Evolutionary conservation across 2,888 invertebrate species (phyloP).

Genomic region (Aspidiotus destructor): DNA sequence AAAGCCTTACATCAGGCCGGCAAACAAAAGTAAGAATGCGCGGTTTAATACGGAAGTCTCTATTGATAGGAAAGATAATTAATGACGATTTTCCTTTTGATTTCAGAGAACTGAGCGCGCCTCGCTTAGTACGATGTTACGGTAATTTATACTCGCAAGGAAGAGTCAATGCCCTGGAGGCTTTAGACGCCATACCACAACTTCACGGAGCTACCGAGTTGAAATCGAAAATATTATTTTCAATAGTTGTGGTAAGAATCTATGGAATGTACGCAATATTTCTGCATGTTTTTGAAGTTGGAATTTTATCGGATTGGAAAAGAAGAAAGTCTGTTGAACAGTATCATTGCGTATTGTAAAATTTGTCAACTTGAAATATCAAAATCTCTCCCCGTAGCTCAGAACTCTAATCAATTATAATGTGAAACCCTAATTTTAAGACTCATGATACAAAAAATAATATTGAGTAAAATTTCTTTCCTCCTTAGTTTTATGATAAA

Average conservation of each 20-base stretch:
- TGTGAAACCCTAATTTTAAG: too few species aligned
- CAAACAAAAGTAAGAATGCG: neutral
- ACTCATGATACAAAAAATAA: too few species aligned
- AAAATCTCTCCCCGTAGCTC: too few species aligned
- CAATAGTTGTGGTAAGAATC: constrained; percentile 79
- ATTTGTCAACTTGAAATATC: too few species aligned
- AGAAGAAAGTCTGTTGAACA: too few species aligned
- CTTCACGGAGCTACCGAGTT: constrained; percentile 75
- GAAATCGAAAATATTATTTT: constrained; percentile 90
- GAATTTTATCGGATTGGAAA: too few species aligned
- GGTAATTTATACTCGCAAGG: constrained; percentile 75
- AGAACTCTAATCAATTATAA: too few species aligned
- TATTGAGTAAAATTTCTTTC: too few species aligned
- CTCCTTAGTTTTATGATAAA: too few species aligned
- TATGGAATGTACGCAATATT: neutral
- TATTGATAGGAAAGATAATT: too few species aligned
- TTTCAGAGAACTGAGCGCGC: constrained; percentile 44
- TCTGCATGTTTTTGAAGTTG: too few species aligned
- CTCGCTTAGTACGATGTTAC: constrained; percentile 61
- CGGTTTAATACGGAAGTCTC: neutral
- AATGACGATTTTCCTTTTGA: constrained; percentile 19
- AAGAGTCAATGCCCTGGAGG: constrained; percentile 74
- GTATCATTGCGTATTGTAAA: too few species aligned
- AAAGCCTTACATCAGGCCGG: constrained; percentile 27
- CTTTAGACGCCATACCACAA: constrained; percentile 69